A percentile compares a stretch with the other conserved stretches of the same genome.
These are phyloP conservation scores for Dipodomys ordii DNA, from an alignment of 2,113 vertebrate genomes.

Conservation along the genomic window DNA sequence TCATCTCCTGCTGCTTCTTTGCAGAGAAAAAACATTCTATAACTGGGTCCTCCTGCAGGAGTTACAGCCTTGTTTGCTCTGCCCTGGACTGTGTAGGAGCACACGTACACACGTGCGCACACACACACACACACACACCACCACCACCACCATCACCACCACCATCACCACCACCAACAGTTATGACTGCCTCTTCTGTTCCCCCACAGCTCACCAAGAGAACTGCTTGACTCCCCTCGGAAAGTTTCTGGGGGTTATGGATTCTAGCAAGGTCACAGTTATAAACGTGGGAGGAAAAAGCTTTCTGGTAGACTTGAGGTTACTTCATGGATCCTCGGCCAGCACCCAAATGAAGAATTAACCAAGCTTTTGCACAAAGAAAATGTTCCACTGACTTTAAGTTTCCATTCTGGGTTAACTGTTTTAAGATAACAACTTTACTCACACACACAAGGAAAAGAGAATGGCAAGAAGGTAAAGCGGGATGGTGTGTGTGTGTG, in stretches of 20 bases:
- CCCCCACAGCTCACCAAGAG: conserved; percentile 57
- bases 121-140: too few species aligned
- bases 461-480: background rate
- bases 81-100: background rate
- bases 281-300: background rate
- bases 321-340: background rate
- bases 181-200: background rate
- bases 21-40: background rate
- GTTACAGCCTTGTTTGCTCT: background rate
- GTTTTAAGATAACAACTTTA: conserved; percentile 13
- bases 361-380: background rate
- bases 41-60: background rate
- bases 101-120: too few species aligned
- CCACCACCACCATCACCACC: too few species aligned
- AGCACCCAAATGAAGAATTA: background rate
- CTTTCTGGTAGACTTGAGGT: conserved; percentile 9
- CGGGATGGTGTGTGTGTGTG: too few species aligned
- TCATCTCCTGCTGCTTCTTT: background rate
- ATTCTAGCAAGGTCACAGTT: background rate
- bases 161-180: background rate
- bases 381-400: conserved; percentile 51
- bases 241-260: background rate
- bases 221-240: background rate
- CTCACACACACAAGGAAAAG: background rate
- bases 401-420: conserved; percentile 51